Evolutionary conservation across 2,113 vertebrate genomes (phyloP).

Genomic region (Anhinga anhinga): DNA sequence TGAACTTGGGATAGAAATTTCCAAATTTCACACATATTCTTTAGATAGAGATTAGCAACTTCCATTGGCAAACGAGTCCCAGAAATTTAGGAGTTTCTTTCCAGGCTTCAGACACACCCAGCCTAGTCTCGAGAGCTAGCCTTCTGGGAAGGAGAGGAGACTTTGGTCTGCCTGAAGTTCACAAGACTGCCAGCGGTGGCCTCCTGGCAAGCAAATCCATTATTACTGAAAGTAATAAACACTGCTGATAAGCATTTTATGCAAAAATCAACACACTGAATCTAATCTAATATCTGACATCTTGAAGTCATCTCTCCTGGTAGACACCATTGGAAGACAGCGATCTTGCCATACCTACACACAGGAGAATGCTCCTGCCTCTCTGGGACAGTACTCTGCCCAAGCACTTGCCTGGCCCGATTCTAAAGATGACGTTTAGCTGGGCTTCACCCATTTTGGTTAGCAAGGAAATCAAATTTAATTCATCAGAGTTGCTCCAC

Average conservation of each 20-base stretch:
- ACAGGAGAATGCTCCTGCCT: not conserved
- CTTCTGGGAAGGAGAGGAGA: not conserved
- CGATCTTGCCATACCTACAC: not conserved
- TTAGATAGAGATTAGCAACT: not conserved
- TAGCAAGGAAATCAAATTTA: not conserved
- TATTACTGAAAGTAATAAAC: not conserved
- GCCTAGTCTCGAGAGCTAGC: not conserved
- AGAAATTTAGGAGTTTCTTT: not conserved
- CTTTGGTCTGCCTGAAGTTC: not conserved
- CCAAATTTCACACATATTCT: not conserved
- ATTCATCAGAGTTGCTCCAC: not conserved
- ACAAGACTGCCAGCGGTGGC: not conserved
- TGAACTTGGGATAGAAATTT: not conserved
- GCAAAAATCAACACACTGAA: not conserved
- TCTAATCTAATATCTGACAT: not conserved
- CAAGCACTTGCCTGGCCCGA: not conserved
- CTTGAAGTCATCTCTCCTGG: not conserved
- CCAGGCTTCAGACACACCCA: not conserved
- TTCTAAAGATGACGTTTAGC: not conserved
- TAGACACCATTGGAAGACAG: not conserved
- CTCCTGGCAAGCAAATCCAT: not conserved
- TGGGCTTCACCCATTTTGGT: not conserved
- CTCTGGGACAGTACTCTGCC: not conserved
- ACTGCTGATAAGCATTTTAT: not conserved
- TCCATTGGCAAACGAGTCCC: not conserved